Percentiles rank a stretch among this genome's conserved stretches.
These are phyloP conservation scores for Tetramorium parvispinum DNA, from an alignment of 1,140 invertebrate species.

Conservation along the genomic window DNA sequence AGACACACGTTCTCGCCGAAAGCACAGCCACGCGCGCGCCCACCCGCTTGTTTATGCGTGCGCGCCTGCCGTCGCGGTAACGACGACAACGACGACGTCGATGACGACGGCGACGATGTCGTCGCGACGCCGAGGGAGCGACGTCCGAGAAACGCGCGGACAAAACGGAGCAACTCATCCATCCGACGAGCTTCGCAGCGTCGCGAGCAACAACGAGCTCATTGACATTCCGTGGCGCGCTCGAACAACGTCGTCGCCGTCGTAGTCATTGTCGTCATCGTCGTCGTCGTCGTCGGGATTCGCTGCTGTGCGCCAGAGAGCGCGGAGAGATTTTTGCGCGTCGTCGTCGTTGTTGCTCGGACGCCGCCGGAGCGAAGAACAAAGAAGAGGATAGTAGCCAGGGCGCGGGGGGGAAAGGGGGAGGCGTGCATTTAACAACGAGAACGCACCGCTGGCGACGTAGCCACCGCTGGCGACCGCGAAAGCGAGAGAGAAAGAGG, in stretches of 20 bases:
- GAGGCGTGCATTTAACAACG: constrained; percentile 66
- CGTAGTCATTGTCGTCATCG: not conserved
- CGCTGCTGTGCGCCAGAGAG: not conserved
- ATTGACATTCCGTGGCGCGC: constrained; percentile 67
- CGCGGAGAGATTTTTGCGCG: constrained; percentile 36
- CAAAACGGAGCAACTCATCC: not conserved
- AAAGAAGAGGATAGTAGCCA: constrained; percentile 54
- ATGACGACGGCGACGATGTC: not conserved
- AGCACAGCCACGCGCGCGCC: constrained; percentile 13
- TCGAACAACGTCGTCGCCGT: constrained; percentile 6
- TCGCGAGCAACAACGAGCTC: constrained; percentile 61
- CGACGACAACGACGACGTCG: not conserved
- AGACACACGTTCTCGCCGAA: not conserved
- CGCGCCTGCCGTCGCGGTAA: not conserved
- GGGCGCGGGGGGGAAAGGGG: constrained; percentile 16
- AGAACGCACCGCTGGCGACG: constrained; percentile 57
- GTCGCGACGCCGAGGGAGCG: not conserved
- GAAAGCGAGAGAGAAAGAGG: constrained; percentile 13
- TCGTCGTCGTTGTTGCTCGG: constrained; percentile 24
- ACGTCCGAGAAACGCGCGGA: constrained; percentile 34
- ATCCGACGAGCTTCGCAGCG: constrained; percentile 1
- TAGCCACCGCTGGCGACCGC: constrained; percentile 45
- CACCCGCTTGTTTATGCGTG: constrained; percentile 31
- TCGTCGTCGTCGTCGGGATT: not conserved
- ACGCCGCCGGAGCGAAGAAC: constrained; percentile 47